Evolutionary conservation across 2,797 vertebrate species (phyloP), one percentile per base, ranked within the genome.

Genomic region (Columba guinea): DNA sequence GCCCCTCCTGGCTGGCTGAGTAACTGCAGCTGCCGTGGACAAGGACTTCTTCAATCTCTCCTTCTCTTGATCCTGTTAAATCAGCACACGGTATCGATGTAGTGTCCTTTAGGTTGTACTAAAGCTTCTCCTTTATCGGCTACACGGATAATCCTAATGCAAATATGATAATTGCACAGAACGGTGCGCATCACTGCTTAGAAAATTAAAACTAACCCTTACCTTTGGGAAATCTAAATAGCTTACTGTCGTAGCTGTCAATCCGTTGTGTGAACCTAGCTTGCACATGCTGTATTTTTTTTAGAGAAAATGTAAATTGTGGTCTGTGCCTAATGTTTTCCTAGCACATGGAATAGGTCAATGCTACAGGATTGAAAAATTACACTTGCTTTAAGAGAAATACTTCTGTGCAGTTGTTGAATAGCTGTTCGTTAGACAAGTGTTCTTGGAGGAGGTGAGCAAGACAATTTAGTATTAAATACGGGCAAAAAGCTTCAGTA

Each of bases 241-340:
- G 92, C 92, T 96, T 94, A 88, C 86, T 95, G 77, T 96, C 58
- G 70, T 87, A 93, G 91, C 77, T 90, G 89, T 86, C 92, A 64
- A 23, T 93, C 78, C 63, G 81, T 95, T 92, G 37, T 95, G 95
- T 96, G 84, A 94, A 94, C 83, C 65, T 77, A 35, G 87, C 95
- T 97, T 97, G 94, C 95, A 95, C 91, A 97, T 89, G 37, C 35
- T 65, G 17, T 97, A 83, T 93, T 97, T 94, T 74, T 91, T 77
- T 87, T 64, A 91, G 94, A 95, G 87, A 95, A 96, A 93, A 93
- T 22, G 14, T 97, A 88, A 93, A 75, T 92, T 96, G 94, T 97
- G 93, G 73, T 96, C 89, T 96, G 93, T 98, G 97, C 97, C 95
- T 98, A 37, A 96, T 95, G 92, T 97, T 97, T 96, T 98, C 92